Evolutionary conservation across 2,888 invertebrate species (phyloP), one percentile per base, ranked within the genome.

Genomic region (Keiferia lycopersicella): DNA sequence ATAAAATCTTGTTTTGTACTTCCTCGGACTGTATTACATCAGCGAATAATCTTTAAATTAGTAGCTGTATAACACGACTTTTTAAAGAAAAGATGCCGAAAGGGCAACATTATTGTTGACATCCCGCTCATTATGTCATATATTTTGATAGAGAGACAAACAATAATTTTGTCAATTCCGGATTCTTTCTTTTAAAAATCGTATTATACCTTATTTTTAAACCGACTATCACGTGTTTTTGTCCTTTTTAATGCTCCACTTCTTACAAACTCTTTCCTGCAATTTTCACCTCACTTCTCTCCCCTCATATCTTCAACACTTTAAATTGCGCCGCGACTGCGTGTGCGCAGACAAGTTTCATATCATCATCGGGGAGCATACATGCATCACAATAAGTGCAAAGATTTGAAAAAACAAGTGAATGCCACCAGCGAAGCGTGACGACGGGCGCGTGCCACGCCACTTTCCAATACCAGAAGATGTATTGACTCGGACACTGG

Each of bases 391-490:
- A 74, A 75, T 74, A 71, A 70, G 69, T 56, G 56, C n/a, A n/a
- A n/a, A 45, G 45, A 45, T 45, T 45, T 45, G 45, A 45, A 45
- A 45, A 45, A 45, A 75, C 75, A 71, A 70, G 69, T 56, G 56
- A 56, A 78, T 87, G 82, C 87, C 86, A 82, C 78, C 79, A 88
- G 72, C 73, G 85, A 77, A 80, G 71, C 81, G 87, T 80, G 83
- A 86, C 87, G n/a, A n/a, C 12, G 80, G 73, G 75, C 77, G 74
- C 73, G 76, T 78, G 75, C 56, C 16, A 26, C n/a, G 71, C 71
- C 67, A 85, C 90, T 91, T 91, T 91, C 90, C 86, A 88, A 87
- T 85, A 66, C 41, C 69, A 67, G 34, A n/a, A n/a, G 56, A 56
- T 67, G 69, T 69, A 67, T 71, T 65, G 66, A 67, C 48, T 58